Conservation (phyloP, 2,113 vertebrate genomes). For the Anseranas semipalmata region DNA sequence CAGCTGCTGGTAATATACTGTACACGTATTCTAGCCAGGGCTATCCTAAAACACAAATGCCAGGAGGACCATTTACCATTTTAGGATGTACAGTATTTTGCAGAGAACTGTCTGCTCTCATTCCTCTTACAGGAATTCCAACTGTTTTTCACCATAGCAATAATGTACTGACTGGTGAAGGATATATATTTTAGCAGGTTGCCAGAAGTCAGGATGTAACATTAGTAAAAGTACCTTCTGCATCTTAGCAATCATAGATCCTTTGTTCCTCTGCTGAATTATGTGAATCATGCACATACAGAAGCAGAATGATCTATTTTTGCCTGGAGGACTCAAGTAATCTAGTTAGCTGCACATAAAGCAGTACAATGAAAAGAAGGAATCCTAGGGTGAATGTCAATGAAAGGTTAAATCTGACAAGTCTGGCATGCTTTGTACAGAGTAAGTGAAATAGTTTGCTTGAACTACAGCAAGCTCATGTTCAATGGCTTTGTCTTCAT, state of each 20-base stretch:
- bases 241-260: conserved; percentile 12
- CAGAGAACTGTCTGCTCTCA: not conserved
- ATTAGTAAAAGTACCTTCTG: not conserved
- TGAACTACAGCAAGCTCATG: not conserved
- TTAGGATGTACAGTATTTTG: not conserved
- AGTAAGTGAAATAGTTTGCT: not conserved
- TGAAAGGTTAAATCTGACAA: conserved; percentile 2
- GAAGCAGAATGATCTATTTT: not conserved
- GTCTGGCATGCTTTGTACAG: not conserved
- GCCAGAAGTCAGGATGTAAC: not conserved
- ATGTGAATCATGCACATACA: not conserved
- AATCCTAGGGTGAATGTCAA: not conserved
- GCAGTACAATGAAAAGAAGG: not conserved
- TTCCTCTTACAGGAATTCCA: not conserved
- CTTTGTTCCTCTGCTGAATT: conserved; percentile 18
- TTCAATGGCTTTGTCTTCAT: not conserved
- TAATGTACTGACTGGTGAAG: not conserved
- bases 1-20: not conserved
- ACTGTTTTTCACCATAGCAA: not conserved
- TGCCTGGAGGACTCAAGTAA: not conserved
- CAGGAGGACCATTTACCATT: not conserved
- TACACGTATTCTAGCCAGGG: not conserved
- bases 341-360: conserved; percentile 12
- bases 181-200: not conserved
- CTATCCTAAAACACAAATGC: not conserved